These are phyloP conservation scores for Cirrhinus mrigala DNA, from an alignment of 2,797 vertebrate genomes.

Conservation along the genomic window DNA sequence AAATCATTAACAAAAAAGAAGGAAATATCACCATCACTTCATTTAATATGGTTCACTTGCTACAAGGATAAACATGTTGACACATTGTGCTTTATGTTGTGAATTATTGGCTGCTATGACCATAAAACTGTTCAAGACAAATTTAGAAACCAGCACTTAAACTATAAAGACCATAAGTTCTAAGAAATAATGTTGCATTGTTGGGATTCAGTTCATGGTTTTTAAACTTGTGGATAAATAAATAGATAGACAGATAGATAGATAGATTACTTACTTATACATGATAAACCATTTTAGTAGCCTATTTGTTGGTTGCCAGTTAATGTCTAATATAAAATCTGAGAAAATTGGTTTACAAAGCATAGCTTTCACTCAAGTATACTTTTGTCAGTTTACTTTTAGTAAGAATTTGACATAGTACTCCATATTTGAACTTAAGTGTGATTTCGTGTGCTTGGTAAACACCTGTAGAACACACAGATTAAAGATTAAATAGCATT, in stretches of 20 bases:
- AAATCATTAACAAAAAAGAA: too few relatives aligned
- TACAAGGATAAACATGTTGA: not conserved
- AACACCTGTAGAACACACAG: not conserved
- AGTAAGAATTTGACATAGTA: not conserved
- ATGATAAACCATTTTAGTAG: too few relatives aligned
- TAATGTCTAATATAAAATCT: not conserved
- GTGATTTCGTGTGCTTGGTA: not conserved
- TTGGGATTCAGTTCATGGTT: not conserved
- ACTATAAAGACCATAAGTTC: not conserved
- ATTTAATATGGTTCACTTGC: too few relatives aligned
- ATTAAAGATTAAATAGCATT: not conserved
- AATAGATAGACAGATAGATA: too few relatives aligned
- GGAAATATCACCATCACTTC: too few relatives aligned
- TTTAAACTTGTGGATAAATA: not conserved
- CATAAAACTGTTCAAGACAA: not conserved
- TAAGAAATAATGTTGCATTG: not conserved
- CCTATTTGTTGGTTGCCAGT: too few relatives aligned
- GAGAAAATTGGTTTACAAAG: too few relatives aligned
- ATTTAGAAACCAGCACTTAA: not conserved
- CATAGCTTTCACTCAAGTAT: not conserved
- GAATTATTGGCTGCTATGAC: not conserved
- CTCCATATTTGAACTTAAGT: not conserved
- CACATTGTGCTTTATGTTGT: not conserved
- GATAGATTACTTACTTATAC: too few relatives aligned
- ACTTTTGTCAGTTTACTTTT: not conserved